These are phyloP conservation scores for Carlito syrichta DNA, from an alignment of 2,113 vertebrate genomes.

Conservation along the genomic window DNA sequence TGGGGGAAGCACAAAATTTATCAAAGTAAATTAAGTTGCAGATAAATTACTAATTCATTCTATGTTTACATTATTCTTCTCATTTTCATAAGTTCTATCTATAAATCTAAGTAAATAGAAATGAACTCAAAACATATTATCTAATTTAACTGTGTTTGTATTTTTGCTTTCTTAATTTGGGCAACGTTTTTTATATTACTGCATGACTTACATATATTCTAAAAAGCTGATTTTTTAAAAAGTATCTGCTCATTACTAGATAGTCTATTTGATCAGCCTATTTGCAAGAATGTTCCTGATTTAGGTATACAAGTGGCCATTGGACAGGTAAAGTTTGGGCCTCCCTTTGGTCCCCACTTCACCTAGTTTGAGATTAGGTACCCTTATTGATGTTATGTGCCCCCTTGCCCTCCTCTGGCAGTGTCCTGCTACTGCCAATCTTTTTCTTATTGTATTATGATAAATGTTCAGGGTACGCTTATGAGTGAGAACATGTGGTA, in stretches of 20 bases:
- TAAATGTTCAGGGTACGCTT: no score
- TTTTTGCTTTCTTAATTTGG: constrained; percentile 16
- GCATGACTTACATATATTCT: background rate
- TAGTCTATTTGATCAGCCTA: background rate
- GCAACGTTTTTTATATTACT: constrained; percentile 22
- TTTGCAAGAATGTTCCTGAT: constrained; percentile 9
- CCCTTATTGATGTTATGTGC: no score
- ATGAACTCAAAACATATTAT: background rate
- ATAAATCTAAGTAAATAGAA: constrained; percentile 14
- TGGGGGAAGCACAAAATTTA: background rate
- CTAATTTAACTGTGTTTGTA: constrained; percentile 21
- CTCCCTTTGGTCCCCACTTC: no score
- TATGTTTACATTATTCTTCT: background rate
- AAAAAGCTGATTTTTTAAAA: constrained; percentile 33
- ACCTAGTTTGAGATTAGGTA: no score
- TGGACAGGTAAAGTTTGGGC: no score
- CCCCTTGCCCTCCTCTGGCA: no score
- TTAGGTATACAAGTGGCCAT: no score
- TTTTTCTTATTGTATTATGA: no score
- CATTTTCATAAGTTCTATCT: background rate
- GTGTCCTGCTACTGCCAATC: no score
- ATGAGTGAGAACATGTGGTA: no score
- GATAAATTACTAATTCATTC: background rate
- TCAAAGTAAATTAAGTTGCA: background rate
- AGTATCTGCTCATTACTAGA: background rate